Percentiles rank a stretch among this genome's conserved stretches.
Conservation (phyloP, 2,113 vertebrate species). For the Mormyrus lacerda region DNA sequence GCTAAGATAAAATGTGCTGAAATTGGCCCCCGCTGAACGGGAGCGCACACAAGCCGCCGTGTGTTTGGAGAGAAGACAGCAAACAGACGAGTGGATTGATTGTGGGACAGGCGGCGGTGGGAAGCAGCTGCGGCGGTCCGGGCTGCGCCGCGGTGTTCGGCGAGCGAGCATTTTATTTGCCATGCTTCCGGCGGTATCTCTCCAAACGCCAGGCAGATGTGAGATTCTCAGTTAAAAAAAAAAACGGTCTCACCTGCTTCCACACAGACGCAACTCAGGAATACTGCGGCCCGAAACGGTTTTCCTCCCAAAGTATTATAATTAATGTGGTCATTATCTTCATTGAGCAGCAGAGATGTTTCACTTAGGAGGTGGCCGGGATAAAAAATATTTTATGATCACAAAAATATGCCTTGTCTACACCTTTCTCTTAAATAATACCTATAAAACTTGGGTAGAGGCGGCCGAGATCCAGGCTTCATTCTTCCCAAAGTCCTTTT, state of each 20-base stretch:
- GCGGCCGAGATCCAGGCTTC: background rate
- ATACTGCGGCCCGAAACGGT: background rate
- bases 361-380: background rate
- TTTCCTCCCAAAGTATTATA: background rate
- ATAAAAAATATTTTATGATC: background rate
- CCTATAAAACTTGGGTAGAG: background rate
- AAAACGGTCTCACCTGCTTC: constrained; percentile 36
- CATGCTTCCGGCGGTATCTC: constrained; percentile 1
- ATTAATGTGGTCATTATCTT: background rate
- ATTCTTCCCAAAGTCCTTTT: background rate
- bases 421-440: background rate
- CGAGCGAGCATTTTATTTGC: background rate
- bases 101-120: background rate
- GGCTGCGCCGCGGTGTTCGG: background rate
- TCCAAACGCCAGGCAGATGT: constrained; percentile 39
- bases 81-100: constrained; percentile 1
- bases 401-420: background rate
- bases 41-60: background rate
- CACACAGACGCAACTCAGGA: background rate
- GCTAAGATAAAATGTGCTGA: background rate
- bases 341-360: background rate
- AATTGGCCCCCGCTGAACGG: background rate
- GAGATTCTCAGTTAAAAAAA: constrained; percentile 42
- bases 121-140: background rate
- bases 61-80: constrained; percentile 8